Conservation (phyloP, 2,888 invertebrate species). For the Drosophila meridiana region DNA sequence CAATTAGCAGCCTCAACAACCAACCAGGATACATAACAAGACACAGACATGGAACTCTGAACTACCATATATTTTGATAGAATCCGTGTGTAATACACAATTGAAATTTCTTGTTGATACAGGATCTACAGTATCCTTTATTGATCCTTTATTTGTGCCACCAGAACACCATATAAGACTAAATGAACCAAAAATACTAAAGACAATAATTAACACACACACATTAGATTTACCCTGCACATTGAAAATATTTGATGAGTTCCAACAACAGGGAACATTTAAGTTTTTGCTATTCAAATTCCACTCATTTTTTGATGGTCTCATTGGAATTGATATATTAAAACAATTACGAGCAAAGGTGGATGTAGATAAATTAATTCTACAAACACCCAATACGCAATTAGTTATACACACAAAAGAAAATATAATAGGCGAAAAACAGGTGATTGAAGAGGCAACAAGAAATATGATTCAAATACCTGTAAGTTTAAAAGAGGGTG, state of each 20-base stretch:
- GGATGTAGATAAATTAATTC: constrained; percentile 1
- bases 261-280: constrained; percentile 4
- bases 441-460: neutral
- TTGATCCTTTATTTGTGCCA: neutral
- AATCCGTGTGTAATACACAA: neutral
- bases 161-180: neutral
- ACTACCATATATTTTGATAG: neutral
- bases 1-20: constrained; percentile 2
- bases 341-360: constrained; percentile 2
- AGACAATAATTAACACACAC: neutral
- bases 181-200: neutral
- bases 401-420: neutral
- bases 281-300: neutral
- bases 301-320: neutral
- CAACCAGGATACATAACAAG: constrained; percentile 2
- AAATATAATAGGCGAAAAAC: constrained; percentile 3
- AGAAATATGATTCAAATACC: neutral
- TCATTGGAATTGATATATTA: neutral
- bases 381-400: constrained; percentile 1
- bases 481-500: neutral
- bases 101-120: neutral
- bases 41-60: neutral
- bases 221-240: neutral
- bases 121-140: constrained; percentile 1
- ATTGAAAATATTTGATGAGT: neutral